Base-by-base conservation (phyloP, 2,888 invertebrate genomes). In the Tryphoninae sp. region DNA sequence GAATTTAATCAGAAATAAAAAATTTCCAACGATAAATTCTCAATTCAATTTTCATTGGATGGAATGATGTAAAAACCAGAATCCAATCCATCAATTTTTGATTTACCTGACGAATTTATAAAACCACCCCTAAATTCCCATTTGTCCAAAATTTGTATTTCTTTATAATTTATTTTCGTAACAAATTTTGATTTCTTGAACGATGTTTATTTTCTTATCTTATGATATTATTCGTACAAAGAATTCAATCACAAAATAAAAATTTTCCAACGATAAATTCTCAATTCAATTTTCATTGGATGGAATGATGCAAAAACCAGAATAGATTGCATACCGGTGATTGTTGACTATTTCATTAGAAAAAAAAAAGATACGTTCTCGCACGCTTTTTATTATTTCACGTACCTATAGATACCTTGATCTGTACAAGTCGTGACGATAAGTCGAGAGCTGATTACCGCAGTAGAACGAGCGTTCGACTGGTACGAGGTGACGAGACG, bases 381-480 rank as follows among this genome's bases (percentile, higher is more conserved):
- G 9, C 45, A 45, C 7, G 7, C 0, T 45, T 45, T 45, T 45
- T 8, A 55, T 55, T 55, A 16, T 55, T 55, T 55, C 19, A 19
- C 19, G 16, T 19, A 8, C 23, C 22, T 65, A n/a, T 11, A 11
- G 11, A 65, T 16, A 33, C 11, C n/a, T 23, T n/a, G 51, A 26
- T 67, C 67, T 33, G 23, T n/a, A 67, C 7, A 16, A 16, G 51
- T 53, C 16, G 61, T 22, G 59, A 65, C 58, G 33, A 72, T 26
- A 64, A 23, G 22, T 49, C 51, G 69, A 11, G 26, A 42, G 42
- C 23, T 19, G 59, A 55, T 75, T 59, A 22, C 42, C 61, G 51
- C 59, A 71, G 55, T 58, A 51, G 26, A 51, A 68, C 68, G 78
- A 73, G 55, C 45, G 67, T 59, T 68, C 26, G 61, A 62, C 68